Percentiles rank a stretch among this genome's conserved stretches.
Conservation (phyloP, 2,113 vertebrate genomes). For the Eira barbara region DNA sequence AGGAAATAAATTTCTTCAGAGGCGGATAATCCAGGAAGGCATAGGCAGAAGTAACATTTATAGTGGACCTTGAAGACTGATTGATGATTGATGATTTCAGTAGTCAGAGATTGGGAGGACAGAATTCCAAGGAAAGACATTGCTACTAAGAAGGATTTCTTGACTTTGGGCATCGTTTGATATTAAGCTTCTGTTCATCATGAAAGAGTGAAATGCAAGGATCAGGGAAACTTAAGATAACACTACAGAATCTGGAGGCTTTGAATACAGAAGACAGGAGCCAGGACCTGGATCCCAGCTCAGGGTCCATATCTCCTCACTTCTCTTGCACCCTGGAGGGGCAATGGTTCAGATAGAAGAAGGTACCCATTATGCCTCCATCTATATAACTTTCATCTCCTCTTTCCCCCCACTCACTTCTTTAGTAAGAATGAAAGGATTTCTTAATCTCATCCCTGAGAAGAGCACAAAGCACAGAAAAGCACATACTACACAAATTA, state of each 20-base stretch:
- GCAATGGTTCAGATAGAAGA: background rate
- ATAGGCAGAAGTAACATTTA: background rate
- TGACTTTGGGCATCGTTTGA: background rate
- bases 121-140: background rate
- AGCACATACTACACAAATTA: conserved; percentile 62
- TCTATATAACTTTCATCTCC: background rate
- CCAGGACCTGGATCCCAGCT: background rate
- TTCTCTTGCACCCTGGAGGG: background rate
- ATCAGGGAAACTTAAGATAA: background rate
- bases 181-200: too few species aligned
- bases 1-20: background rate
- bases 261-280: background rate
- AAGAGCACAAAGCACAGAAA: conserved; percentile 53
- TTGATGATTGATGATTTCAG: background rate
- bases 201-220: background rate
- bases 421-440: conserved; percentile 65
- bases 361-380: background rate
- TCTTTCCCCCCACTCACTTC: conserved; percentile 34
- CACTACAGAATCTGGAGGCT: background rate
- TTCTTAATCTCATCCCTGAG: conserved; percentile 66
- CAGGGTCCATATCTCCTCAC: background rate
- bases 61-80: background rate
- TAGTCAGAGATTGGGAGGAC: background rate
- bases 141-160: background rate
- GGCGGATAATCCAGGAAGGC: background rate